phyloP scores from a whole-genome alignment of 2,888 invertebrate genomes.

The Hemithea aestivaria region DNA sequence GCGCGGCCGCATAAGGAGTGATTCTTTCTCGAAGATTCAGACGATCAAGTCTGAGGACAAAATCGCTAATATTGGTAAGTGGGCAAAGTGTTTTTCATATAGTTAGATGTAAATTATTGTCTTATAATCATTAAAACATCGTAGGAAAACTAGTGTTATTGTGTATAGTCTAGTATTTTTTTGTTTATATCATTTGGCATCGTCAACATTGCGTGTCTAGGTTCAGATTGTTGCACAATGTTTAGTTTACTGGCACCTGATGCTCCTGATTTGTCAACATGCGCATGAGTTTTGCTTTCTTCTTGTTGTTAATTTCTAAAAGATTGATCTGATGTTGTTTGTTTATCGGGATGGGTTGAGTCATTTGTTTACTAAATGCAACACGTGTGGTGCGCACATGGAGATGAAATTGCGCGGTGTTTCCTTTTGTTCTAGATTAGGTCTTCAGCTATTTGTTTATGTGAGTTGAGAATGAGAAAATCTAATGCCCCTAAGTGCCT shows the following conservation, averaged over 20 bases:
- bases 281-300: constrained; percentile 7
- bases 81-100: no score
- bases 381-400: constrained; percentile 23
- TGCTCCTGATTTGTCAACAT: no score
- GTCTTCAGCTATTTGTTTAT: no score
- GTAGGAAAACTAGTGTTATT: no score
- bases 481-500: no score
- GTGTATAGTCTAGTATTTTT: no score
- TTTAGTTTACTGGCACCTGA: constrained; percentile 1
- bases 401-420: constrained; percentile 1
- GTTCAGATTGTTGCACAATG: constrained; percentile 12
- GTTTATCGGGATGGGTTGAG: constrained; percentile 16
- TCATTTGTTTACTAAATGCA: constrained; percentile 24
- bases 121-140: no score
- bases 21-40: constrained; percentile 81
- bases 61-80: constrained; percentile 84
- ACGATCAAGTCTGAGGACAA: constrained; percentile 82
- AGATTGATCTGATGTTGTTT: constrained; percentile 18
- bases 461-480: no score
- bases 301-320: constrained; percentile 17
- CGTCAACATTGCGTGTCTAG: constrained; percentile 15
- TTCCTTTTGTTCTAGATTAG: not conserved
- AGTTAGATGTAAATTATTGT: no score
- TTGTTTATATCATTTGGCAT: constrained; percentile 9
- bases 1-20: constrained; percentile 81